Evolutionary conservation across 2,113 vertebrate species (phyloP).

Genomic region (Pelmatolapia mariae): DNA sequence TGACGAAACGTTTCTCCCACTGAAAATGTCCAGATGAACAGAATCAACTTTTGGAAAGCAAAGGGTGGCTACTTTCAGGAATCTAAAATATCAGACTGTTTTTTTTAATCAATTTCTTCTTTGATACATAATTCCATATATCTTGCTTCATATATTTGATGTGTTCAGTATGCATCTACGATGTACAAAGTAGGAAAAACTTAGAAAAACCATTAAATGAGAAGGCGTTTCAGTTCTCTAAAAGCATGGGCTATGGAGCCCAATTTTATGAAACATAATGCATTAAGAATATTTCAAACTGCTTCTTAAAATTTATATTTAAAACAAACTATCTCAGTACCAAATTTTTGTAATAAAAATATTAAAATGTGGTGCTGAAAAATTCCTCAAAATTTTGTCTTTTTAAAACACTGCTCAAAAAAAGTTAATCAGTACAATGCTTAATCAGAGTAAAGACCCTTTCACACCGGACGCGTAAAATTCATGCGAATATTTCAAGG

Average conservation of each 20-base stretch:
- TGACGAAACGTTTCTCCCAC: background rate
- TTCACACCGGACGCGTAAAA: background rate
- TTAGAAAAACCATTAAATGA: background rate
- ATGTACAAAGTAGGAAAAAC: background rate
- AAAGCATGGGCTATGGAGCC: background rate
- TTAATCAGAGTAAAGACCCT: background rate
- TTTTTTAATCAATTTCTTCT: accelerated
- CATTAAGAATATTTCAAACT: background rate
- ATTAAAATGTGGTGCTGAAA: background rate
- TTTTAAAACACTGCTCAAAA: background rate
- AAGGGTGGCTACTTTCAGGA: background rate
- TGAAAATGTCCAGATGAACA: background rate
- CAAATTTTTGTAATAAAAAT: background rate
- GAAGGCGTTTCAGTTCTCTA: background rate
- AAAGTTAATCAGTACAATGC: too few species aligned
- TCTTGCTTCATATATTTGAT: background rate
- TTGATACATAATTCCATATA: background rate
- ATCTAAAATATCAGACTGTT: background rate
- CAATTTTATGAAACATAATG: background rate
- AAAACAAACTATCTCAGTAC: background rate
- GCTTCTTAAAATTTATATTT: background rate
- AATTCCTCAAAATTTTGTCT: background rate
- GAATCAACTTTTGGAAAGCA: background rate
- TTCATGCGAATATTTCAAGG: background rate
- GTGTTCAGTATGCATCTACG: background rate